Percentiles rank a stretch among this genome's conserved stretches.
phyloP scores from a whole-genome alignment of 2,113 vertebrate genomes.

The Picathartes gymnocephalus region DNA sequence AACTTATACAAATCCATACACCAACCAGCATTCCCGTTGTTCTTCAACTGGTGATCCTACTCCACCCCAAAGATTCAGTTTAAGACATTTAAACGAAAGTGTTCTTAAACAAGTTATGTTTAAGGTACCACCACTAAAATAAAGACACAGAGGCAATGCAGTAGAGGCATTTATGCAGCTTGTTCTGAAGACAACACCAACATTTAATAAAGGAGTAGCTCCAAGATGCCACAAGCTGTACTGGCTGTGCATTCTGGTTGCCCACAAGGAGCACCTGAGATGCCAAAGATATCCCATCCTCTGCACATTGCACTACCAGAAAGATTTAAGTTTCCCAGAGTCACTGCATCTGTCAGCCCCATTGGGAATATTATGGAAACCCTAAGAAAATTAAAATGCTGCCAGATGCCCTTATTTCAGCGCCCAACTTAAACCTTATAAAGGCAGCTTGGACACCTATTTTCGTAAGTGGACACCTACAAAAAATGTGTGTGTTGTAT shows the following conservation, averaged over 20 bases:
- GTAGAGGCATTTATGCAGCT: background rate
- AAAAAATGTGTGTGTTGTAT: background rate
- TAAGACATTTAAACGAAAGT: background rate
- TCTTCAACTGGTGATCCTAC: background rate
- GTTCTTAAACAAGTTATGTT: background rate
- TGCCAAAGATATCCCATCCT: background rate
- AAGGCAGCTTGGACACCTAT: background rate
- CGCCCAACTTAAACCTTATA: background rate
- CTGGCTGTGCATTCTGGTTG: rapidly evolving
- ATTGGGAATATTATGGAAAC: background rate
- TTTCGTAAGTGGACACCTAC: background rate
- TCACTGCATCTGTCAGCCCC: rapidly evolving
- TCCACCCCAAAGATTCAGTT: background rate
- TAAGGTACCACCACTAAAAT: background rate
- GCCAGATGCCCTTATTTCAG: background rate
- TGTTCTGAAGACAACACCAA: background rate
- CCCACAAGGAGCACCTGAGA: background rate
- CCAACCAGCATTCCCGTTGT: background rate
- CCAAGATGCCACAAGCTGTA: background rate
- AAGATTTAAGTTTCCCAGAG: rapidly evolving
- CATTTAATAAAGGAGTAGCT: background rate
- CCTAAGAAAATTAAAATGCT: background rate
- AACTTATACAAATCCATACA: background rate
- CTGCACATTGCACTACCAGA: rapidly evolving
- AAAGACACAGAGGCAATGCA: background rate